Evolutionary conservation across 2,797 vertebrate species (phyloP), one percentile per base, ranked within the genome.

Genomic region (Lycodopsis pacificus): DNA sequence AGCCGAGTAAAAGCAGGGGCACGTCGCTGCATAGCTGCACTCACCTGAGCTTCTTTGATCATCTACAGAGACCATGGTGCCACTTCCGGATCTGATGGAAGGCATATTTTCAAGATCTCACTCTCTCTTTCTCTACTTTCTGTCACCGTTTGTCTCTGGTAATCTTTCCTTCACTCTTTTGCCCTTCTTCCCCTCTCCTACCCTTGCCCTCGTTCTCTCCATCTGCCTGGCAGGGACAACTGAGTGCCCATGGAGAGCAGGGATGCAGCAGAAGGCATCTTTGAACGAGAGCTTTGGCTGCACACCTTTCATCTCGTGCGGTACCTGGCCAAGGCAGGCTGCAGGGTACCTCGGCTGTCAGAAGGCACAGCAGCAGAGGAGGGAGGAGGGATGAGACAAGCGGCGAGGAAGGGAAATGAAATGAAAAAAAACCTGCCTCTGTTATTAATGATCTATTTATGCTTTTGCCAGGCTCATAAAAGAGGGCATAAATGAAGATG

Each of bases 281-380:
- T 91, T 90, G 83, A 91, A 89, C 78, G 73, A 65, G 53, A 77
- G 44, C 63, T 84, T 77, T 71, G 84, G 76, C 84, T 86, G 79
- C 65, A 82, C 62, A 82, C 65, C 89, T 93, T 92, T 94, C 88
- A 92, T 94, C 82, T 89, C 15, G 12, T 66, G 71, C 75, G 77
- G 19, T 82, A 90, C 86, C 86, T 89, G 88, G 88, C 81, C 88
- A 80, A 84, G 76, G 57, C 81, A 73, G 77, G 76, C 86, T 86
- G 77, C 81, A 54, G 90, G 86, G 73, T 77, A 70, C 80, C 77
- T 74, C 40, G n/a, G 67, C 73, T 87, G 86, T 85, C 87, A 82
- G 83, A 83, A 68, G 83, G 71, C 61, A 76, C 22, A 62, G 32
- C 54, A 51, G 77, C 49, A 53, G 76, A 78, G 51, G 65, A 67